A percentile compares a stretch with the other conserved stretches of the same genome.
phyloP scores from a whole-genome alignment of 2,797 vertebrate genomes.

The Salarias fasciatus region DNA sequence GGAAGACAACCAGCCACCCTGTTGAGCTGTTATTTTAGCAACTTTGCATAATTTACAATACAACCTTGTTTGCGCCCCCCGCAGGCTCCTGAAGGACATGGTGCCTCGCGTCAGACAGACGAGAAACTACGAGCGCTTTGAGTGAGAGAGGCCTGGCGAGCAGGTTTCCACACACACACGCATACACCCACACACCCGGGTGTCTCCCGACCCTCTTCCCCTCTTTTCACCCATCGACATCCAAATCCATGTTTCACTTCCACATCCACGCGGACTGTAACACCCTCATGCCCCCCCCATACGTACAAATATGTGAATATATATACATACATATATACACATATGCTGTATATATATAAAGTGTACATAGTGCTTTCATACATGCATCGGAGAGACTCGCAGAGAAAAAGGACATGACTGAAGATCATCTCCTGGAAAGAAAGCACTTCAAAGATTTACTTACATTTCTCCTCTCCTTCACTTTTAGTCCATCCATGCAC shows the following conservation, averaged over 20 bases:
- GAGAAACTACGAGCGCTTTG: conserved; percentile 95
- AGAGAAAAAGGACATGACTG: conserved; percentile 20
- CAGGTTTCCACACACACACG: conserved; percentile 16
- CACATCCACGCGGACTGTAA: conserved; percentile 8
- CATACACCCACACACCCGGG: conserved; percentile 36
- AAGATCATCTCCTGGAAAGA: conserved; percentile 28
- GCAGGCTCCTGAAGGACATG: conserved; percentile 94
- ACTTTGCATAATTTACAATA: neutral
- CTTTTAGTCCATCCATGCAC: conserved; percentile 10
- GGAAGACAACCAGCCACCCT: neutral
- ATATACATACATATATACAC: conserved; percentile 28
- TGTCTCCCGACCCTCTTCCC: conserved; percentile 45
- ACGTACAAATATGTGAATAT: conserved; percentile 23
- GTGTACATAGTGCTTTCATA: conserved; percentile 41
- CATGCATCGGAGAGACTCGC: conserved; percentile 30
- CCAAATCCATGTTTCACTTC: neutral
- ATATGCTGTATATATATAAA: conserved; percentile 44
- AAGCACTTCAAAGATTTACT: conserved; percentile 9
- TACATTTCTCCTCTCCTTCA: conserved; percentile 6
- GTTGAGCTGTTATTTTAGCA: neutral
- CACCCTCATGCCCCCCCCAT: conserved; percentile 20
- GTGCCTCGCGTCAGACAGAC: conserved; percentile 93
- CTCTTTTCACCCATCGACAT: conserved; percentile 23
- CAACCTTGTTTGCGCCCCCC: conserved; percentile 33
- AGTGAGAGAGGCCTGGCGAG: conserved; percentile 81